Evolutionary conservation across 1,140 invertebrate genomes (phyloP).

Genomic region (Sycobia sp.): DNA sequence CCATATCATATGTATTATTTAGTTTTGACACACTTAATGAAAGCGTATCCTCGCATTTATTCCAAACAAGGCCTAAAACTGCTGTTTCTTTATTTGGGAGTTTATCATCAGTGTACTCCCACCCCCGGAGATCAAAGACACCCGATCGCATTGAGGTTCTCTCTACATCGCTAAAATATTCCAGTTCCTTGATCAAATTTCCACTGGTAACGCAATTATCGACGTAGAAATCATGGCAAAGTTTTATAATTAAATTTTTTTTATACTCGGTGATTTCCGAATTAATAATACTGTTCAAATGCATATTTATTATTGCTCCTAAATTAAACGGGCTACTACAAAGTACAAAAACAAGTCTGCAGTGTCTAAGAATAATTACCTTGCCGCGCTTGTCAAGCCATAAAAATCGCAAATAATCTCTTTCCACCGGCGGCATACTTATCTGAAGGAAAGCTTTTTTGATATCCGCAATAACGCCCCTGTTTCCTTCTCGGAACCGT

Average conservation of each 20-base stretch:
- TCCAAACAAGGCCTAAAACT: background rate
- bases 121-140: constrained; percentile 2
- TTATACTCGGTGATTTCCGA: background rate
- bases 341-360: constrained; percentile 36
- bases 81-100: background rate
- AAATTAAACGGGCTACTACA: constrained; percentile 17
- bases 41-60: background rate
- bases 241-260: background rate
- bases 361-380: constrained; percentile 19
- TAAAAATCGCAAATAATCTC: constrained; percentile 15
- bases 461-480: background rate
- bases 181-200: background rate
- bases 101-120: background rate
- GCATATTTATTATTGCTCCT: background rate
- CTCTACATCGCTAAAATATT: background rate
- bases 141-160: background rate
- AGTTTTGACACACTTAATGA: background rate
- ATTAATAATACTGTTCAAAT: background rate
- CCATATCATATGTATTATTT: no score
- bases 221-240: background rate
- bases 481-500: background rate
- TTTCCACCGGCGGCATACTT: background rate
- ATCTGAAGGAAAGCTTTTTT: constrained; percentile 9
- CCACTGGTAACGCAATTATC: background rate
- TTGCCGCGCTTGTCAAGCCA: background rate